Base-by-base conservation (phyloP, 2,888 invertebrate species). In the Temnothorax unifasciatus region DNA sequence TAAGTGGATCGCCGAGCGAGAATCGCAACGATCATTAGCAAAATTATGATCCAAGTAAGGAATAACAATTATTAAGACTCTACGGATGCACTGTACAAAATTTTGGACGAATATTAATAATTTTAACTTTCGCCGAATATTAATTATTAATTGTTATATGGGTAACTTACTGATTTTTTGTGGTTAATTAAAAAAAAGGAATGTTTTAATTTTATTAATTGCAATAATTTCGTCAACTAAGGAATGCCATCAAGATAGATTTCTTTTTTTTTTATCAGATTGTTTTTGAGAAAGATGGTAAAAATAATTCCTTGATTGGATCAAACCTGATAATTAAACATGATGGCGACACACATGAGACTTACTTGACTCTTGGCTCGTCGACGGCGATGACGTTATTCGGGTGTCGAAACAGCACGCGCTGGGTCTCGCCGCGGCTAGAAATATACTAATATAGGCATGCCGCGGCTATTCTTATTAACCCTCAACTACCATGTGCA, bases 291-390 rank as follows among this genome's bases (percentile, higher is more conserved):
- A 38, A 64, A 50, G 3, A n/a, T n/a, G 6, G 11, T 21, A 50
- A 54, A 76, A 52, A 34, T 57, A 8, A 81, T 61, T 81, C 79
- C 79, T 81, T 73, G 50, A 38, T 81, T 50, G 84, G 84, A 85
- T 71, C 84, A 86, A 84, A 11, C 34, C n/a, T 77, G 68, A 61
- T 25, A 71, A 25, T 54, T 61, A 59, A 81, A 77, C 9, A 79
- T 69, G 87, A 92, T 90, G 90, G 89, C 92, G 90, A 91, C 91
- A 92, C 91, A 92, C 91, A 89, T 88, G 89, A 87, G 89, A 97
- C 97, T 97, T 96, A 97, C 97, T 96, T 97, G 95, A 96, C 97
- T 96, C 97, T 96, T 93, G 96, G 95, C 95, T 96, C 96, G 93
- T 95, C 96, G 92, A 96, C 95, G 89, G 96, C 96, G 91, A 96